Evolutionary conservation across 1,140 invertebrate species (phyloP).

Genomic region (Linepithema humile): DNA sequence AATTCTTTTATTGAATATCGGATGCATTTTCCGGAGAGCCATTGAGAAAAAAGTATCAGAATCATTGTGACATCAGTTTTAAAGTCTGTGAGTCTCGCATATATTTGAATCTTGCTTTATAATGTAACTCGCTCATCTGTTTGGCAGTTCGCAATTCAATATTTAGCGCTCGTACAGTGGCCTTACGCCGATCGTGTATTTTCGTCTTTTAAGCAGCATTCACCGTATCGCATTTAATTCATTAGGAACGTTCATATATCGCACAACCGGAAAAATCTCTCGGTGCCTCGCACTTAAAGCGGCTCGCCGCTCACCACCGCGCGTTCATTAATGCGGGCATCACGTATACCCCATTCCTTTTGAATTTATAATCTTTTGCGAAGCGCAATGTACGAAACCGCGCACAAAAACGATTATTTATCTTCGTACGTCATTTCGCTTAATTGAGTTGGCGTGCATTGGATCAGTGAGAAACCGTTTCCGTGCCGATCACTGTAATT

Average conservation of each 20-base stretch:
- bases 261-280: slow-evolving; percentile 43
- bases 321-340: slow-evolving; percentile 44
- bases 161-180: no score
- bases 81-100: no score
- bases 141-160: no score
- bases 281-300: background rate
- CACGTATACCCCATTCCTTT: slow-evolving; percentile 43
- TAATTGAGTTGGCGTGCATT: slow-evolving; percentile 63
- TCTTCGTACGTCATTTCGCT: slow-evolving; percentile 59
- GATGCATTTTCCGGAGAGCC: no score
- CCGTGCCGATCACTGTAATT: slow-evolving; percentile 51
- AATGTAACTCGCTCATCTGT: no score
- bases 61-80: no score
- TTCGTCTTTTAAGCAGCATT: background rate
- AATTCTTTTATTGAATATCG: no score
- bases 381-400: background rate
- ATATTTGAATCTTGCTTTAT: no score
- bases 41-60: no score
- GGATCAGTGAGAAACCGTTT: slow-evolving; percentile 28
- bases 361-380: slow-evolving; percentile 67
- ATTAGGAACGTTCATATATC: slow-evolving; percentile 41
- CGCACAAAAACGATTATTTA: slow-evolving; percentile 66
- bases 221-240: slow-evolving; percentile 16
- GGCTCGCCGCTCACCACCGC: background rate
- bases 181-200: background rate